Base-by-base conservation (phyloP, 2,888 invertebrate species). In the Bombylius discolor region DNA sequence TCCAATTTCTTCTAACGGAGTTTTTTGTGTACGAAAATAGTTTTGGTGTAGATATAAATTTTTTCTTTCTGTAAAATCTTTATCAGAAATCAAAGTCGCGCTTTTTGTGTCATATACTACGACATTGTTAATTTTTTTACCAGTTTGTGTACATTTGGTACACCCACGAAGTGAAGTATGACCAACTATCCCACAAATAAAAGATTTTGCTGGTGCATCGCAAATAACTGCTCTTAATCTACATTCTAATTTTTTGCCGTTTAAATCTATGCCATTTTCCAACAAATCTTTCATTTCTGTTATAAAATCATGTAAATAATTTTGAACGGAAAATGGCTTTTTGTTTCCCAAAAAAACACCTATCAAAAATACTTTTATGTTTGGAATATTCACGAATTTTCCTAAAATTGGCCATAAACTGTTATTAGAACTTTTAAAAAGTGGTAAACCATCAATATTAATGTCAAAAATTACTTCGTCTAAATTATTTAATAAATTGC, bases 381-480 rank as follows among this genome's bases (percentile, higher is more conserved):
- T 42, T 49, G 1, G 13, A 32, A 42, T 32, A 49, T 49, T 53
- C 5, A 49, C 31, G 8, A 53, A 14, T 42, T 53, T 53, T 44
- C 32, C 53, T 23, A 49, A 31, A 39, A 53, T 48, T 13, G 53
- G 53, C 47, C 52, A 52, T n/a, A 49, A 13, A n/a, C 13, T 51
- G 14, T 31, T 32, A 6, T 31, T 12, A 12, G 52, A 45, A 45
- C 52, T 52, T 32, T 52, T 52, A 14, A 13, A 51, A 9, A 51
- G 7, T 31, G 51, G 32, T 1, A 51, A 31, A 31, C 51, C 45
- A 32, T 51, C 45, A 44, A 51, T 33, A 13, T 31, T 44, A 42
- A 51, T 44, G 42, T 45, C 44, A 5, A 44, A 11, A 31, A 42
- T 7, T 9, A 44, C 31, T 44, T 51, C 49, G 5, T 5, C 14